phyloP scores from a whole-genome alignment of 1,140 invertebrate species.

The Odontomachus brunneus region DNA sequence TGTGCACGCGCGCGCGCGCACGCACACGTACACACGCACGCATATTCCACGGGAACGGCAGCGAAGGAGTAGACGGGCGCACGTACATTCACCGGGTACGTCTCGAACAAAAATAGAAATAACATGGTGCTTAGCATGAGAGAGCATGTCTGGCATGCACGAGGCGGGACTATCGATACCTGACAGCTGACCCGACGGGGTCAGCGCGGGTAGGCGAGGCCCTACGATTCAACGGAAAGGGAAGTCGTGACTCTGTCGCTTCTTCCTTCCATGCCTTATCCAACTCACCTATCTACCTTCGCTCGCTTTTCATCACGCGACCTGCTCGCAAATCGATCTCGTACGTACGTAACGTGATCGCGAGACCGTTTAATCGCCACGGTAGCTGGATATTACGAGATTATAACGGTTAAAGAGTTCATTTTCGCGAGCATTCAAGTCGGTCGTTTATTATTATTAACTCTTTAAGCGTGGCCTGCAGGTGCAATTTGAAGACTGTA shows the following conservation, averaged over 20 bases:
- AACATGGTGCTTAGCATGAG: conserved; percentile 73
- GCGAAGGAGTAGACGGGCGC: neutral
- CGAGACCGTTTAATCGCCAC: neutral
- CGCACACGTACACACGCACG: no score
- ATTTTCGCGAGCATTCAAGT: neutral
- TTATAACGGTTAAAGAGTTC: neutral
- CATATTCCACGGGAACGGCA: neutral
- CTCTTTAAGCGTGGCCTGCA: no score
- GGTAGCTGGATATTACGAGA: neutral
- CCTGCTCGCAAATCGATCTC: conserved; percentile 4
- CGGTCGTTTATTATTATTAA: no score
- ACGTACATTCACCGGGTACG: conserved; percentile 36
- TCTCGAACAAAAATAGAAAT: conserved; percentile 69
- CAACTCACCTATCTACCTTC: neutral
- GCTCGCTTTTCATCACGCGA: conserved; percentile 19
- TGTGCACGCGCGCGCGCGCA: neutral
- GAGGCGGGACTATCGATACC: conserved; percentile 73
- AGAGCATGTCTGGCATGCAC: conserved; percentile 65
- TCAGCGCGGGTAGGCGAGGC: conserved; percentile 72
- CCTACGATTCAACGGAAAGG: conserved; percentile 64
- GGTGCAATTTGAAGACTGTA: no score
- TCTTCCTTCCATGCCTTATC: conserved; percentile 4
- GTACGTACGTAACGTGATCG: no score
- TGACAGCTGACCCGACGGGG: conserved; percentile 73
- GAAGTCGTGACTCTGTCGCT: conserved; percentile 70